These are phyloP conservation scores for Herpailurus yagouaroundi DNA, from an alignment of 2,113 vertebrate genomes.

Conservation along the genomic window DNA sequence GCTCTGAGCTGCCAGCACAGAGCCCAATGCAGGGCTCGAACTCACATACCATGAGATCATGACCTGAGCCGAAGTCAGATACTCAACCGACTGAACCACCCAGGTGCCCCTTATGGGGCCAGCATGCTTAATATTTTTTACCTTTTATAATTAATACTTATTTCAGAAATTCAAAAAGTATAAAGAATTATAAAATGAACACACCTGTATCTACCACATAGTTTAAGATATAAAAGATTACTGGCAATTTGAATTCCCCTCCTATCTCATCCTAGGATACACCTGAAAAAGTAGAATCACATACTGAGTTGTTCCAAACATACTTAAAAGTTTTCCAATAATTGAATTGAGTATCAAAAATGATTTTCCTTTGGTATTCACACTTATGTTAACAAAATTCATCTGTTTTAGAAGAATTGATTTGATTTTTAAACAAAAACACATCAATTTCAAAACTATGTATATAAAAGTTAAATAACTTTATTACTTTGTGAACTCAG, in stretches of 20 bases:
- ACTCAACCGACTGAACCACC: too few relatives aligned
- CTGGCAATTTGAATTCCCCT: neutral
- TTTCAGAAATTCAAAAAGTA: neutral
- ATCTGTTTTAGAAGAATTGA: neutral
- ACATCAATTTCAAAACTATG: neutral
- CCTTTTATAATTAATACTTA: neutral
- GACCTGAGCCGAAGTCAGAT: too few relatives aligned
- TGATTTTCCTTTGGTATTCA: neutral
- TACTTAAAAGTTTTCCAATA: neutral
- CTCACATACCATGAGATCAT: too few relatives aligned
- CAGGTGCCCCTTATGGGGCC: too few relatives aligned
- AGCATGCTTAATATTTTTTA: neutral
- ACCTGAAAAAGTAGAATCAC: neutral
- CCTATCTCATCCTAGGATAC: neutral
- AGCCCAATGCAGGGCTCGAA: too few relatives aligned
- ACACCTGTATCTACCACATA: neutral
- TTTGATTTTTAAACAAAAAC: neutral
- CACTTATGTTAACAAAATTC: neutral
- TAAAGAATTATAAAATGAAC: neutral
- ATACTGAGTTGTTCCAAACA: neutral
- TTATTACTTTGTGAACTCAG: neutral
- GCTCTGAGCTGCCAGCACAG: too few relatives aligned
- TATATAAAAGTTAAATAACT: neutral
- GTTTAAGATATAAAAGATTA: neutral
- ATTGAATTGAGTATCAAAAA: neutral